Evolutionary conservation across 2,113 vertebrate species (phyloP).

Genomic region (Neotragus moschatus): DNA sequence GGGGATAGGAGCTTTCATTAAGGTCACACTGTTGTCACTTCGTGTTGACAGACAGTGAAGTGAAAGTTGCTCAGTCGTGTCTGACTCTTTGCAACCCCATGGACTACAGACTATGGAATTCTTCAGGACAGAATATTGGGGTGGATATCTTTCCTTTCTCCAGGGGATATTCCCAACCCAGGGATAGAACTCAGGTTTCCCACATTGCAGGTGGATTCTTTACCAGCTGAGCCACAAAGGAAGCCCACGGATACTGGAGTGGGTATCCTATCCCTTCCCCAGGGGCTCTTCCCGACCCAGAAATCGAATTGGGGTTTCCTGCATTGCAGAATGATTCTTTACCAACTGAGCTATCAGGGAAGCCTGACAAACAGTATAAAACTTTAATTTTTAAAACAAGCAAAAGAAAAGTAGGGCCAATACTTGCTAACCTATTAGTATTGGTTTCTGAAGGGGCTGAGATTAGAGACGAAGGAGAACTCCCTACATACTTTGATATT

Average conservation of each 20-base stretch:
- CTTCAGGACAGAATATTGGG: neutral
- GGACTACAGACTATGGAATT: neutral
- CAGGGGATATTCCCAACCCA: neutral
- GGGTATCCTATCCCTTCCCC: neutral
- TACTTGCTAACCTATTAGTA: neutral
- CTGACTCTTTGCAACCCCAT: neutral
- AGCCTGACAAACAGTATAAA: neutral
- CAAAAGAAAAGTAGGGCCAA: neutral
- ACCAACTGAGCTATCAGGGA: neutral
- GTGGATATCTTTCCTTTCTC: neutral
- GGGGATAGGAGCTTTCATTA: neutral
- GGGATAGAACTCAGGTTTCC: neutral
- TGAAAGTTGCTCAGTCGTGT: neutral
- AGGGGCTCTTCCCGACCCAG: neutral
- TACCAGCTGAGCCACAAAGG: neutral
- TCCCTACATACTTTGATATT: neutral
- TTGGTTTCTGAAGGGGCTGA: neutral
- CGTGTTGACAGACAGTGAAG: neutral
- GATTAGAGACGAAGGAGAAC: neutral
- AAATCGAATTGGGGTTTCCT: neutral
- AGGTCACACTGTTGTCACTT: neutral
- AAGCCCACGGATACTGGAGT: neutral
- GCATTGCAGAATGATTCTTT: neutral
- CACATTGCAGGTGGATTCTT: neutral
- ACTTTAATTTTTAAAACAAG: constrained; percentile 9